Conservation (phyloP, 2,113 vertebrate genomes). For the Aythya baeri region DNA sequence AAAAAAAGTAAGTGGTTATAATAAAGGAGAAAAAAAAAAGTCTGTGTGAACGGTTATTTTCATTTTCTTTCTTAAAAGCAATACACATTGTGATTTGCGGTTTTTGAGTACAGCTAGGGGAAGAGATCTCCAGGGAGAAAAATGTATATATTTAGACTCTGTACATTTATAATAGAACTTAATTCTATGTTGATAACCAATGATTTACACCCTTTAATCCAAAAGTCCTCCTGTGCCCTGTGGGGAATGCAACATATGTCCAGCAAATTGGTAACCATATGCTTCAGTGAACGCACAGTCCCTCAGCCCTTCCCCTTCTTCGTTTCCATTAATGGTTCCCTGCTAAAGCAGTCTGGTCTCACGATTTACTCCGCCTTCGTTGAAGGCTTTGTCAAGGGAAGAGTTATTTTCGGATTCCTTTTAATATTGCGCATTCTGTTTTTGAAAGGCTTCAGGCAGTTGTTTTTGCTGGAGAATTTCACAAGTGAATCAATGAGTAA, state of each 20-base stretch:
- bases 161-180: conserved; percentile 51
- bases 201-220: conserved; percentile 65
- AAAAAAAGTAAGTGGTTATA: background rate
- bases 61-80: conserved; percentile 33
- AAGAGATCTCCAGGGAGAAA: conserved; percentile 46
- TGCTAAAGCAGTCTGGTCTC: background rate
- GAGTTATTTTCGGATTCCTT: background rate
- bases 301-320: conserved; percentile 20
- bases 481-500: background rate
- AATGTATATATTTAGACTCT: conserved; percentile 61
- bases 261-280: conserved; percentile 69
- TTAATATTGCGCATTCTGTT: background rate
- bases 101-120: background rate
- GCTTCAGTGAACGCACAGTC: background rate
- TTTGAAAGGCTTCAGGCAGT: conserved; percentile 6
- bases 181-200: conserved; percentile 65
- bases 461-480: conserved; percentile 22
- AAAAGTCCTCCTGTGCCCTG: conserved; percentile 51
- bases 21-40: background rate
- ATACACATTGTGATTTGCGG: background rate
- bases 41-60: conserved; percentile 26
- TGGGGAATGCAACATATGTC: conserved; percentile 53
- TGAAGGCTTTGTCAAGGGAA: conserved; percentile 2
- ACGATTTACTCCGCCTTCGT: background rate
- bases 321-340: background rate